Evolutionary conservation across 2,113 vertebrate genomes (phyloP).

Genomic region (Anthoscopus minutus): DNA sequence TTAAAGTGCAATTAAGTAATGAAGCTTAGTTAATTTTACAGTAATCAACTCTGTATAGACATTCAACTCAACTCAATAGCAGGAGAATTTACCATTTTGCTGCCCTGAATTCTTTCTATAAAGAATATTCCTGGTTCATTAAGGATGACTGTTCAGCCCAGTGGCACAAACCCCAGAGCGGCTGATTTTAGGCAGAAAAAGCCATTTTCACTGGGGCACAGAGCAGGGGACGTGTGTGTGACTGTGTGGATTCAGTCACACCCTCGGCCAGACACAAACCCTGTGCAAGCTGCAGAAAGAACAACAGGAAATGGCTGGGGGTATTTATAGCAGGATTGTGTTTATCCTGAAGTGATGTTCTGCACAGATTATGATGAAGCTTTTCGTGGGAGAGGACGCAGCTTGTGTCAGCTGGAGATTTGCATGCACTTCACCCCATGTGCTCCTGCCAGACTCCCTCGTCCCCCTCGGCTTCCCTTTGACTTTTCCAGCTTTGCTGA

Average conservation of each 20-base stretch:
- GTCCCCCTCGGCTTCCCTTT: background rate
- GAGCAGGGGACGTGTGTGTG: conserved; percentile 31
- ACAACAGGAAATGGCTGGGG: conserved; percentile 74
- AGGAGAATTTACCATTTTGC: background rate
- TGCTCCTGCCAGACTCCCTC: background rate
- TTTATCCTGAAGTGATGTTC: conserved; percentile 72
- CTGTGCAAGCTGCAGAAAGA: conserved; percentile 61
- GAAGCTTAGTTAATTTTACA: background rate
- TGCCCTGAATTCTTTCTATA: background rate
- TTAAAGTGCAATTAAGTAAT: background rate
- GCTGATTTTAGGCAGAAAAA: background rate
- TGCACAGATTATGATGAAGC: conserved; percentile 62
- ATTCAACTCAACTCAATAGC: background rate
- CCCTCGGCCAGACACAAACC: conserved; percentile 58
- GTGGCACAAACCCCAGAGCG: background rate
- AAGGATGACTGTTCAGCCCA: background rate
- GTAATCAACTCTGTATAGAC: background rate
- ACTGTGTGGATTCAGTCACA: conserved; percentile 57
- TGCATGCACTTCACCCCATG: background rate
- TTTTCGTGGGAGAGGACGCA: conserved; percentile 45
- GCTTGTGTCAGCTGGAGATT: conserved; percentile 43
- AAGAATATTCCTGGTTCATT: background rate
- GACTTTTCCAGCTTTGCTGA: background rate
- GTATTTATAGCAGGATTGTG: conserved; percentile 72
- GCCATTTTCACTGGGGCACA: background rate